A percentile compares a stretch with the other conserved stretches of the same genome.
These are phyloP conservation scores for Troglohyphantes excavatus DNA, from an alignment of 2,888 invertebrate species.

Conservation along the genomic window DNA sequence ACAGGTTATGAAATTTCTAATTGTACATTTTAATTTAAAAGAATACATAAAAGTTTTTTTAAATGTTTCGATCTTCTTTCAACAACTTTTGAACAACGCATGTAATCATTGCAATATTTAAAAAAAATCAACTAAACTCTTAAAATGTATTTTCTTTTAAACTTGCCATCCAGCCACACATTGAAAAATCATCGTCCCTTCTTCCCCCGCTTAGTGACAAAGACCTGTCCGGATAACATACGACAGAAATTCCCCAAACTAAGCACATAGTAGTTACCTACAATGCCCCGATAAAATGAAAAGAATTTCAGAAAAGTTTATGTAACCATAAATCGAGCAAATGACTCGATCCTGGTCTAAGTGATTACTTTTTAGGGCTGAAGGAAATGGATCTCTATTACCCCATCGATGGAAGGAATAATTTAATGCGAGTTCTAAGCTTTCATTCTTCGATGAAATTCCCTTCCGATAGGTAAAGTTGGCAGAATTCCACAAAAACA, in stretches of 20 bases:
- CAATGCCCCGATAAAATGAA: conserved; percentile 28
- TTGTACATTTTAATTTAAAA: too few species aligned
- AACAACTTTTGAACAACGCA: background rate
- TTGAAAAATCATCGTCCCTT: background rate
- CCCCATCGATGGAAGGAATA: conserved; percentile 62
- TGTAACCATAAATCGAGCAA: conserved; percentile 64
- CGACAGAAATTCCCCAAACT: background rate
- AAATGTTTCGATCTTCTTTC: too few species aligned
- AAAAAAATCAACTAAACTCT: background rate
- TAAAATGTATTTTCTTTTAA: background rate
- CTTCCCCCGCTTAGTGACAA: background rate
- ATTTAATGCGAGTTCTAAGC: conserved; percentile 68
- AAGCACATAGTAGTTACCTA: conserved; percentile 30
- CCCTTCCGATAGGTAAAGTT: conserved; percentile 65
- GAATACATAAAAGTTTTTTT: too few species aligned
- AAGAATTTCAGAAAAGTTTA: conserved; percentile 47
- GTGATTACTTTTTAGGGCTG: conserved; percentile 59
- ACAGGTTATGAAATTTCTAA: too few species aligned
- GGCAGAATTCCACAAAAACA: conserved; percentile 73
- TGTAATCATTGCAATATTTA: background rate
- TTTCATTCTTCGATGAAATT: conserved; percentile 66
- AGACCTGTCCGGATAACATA: background rate
- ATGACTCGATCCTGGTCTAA: conserved; percentile 54
- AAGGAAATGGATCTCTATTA: conserved; percentile 47
- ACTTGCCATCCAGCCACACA: background rate